Evolutionary conservation across 2,888 invertebrate genomes (phyloP).

Genomic region (Steinernema carpocapsae): DNA sequence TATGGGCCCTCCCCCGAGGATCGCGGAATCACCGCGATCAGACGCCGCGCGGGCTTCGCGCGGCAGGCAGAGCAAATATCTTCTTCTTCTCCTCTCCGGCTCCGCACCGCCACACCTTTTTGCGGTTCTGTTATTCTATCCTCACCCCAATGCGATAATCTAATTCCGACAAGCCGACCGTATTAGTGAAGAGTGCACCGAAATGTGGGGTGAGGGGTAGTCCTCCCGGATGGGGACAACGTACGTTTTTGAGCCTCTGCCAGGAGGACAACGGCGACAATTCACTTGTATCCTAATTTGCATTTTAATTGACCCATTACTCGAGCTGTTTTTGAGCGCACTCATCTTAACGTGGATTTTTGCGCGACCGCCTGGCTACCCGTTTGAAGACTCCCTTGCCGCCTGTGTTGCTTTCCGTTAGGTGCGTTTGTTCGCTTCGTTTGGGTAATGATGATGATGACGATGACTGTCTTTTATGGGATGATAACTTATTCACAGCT

Average conservation of each 20-base stretch:
- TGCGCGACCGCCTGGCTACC: not conserved
- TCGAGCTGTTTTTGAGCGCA: conserved; percentile 9
- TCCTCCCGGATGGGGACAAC: too few relatives aligned
- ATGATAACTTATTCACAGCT: conserved; percentile 25
- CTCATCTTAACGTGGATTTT: not conserved
- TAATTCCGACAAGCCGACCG: conserved; percentile 3
- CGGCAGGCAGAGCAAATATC: conserved; percentile 22
- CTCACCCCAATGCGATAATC: conserved; percentile 3
- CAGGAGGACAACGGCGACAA: not conserved
- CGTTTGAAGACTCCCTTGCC: too few relatives aligned
- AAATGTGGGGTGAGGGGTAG: not conserved
- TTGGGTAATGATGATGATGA: conserved; percentile 10
- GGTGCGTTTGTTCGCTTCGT: not conserved
- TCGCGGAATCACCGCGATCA: conserved; percentile 18
- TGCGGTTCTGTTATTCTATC: not conserved
- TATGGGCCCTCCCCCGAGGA: conserved; percentile 22
- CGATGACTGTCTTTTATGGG: conserved; percentile 32
- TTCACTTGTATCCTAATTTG: conserved; percentile 14
- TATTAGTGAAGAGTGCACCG: conserved; percentile 15
- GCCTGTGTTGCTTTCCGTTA: too few relatives aligned
- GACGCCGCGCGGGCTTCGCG: not conserved
- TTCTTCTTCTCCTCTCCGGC: not conserved
- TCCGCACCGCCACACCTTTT: not conserved
- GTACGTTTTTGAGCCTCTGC: not conserved
- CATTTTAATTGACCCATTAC: conserved; percentile 33